Conservation (phyloP, 2,113 vertebrate genomes). For the Mus pahari region DNA sequence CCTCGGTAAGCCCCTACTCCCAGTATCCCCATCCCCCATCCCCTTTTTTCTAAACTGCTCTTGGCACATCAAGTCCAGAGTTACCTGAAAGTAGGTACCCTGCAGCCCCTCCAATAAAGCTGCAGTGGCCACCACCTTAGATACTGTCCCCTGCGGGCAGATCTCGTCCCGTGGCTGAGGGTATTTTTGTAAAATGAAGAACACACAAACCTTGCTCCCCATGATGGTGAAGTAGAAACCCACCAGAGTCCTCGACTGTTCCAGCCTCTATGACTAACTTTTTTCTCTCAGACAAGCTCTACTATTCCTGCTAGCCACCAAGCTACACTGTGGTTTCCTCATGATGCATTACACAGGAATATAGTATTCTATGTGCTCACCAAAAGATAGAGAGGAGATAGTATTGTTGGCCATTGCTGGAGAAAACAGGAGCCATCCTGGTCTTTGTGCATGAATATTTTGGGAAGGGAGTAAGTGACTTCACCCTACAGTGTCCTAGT, state of each 20-base stretch:
- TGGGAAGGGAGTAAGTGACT: background rate
- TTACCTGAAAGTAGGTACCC: background rate
- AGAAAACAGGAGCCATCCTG: background rate
- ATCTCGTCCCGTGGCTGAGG: background rate
- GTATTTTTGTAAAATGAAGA: background rate
- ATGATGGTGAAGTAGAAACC: background rate
- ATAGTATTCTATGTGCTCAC: background rate
- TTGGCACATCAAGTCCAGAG: background rate
- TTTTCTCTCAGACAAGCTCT: background rate
- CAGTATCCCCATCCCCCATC: too few relatives aligned
- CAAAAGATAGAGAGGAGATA: background rate
- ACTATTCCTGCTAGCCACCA: background rate
- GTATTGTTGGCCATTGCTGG: background rate
- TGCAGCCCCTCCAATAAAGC: background rate
- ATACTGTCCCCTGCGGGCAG: rapidly evolving
- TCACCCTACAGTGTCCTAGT: background rate
- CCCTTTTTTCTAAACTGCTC: background rate
- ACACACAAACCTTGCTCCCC: background rate
- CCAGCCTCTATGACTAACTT: background rate
- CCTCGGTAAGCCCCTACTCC: too few relatives aligned
- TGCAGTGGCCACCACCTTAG: too few relatives aligned
- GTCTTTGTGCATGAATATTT: background rate
- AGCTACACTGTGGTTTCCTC: background rate
- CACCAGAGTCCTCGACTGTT: background rate
- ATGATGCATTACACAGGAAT: background rate